A percentile compares a stretch with the other conserved stretches of the same genome.
Conservation (phyloP, 1,140 invertebrate genomes). For the Drosophila aff. region DNA sequence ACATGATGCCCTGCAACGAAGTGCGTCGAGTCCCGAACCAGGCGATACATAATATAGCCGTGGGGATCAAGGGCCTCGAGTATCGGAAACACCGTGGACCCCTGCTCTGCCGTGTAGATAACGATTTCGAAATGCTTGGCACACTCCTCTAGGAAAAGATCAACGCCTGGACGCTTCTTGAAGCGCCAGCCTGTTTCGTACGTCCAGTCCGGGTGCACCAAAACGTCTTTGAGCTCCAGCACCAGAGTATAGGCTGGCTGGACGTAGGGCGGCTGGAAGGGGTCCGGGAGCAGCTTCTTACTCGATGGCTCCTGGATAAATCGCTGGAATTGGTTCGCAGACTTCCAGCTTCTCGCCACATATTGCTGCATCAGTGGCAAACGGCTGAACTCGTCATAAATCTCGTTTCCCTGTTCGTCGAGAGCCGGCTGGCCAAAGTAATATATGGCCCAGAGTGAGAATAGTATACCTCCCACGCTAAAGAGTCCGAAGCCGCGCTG, state of each 20-base stretch:
- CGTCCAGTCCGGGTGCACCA: conserved; percentile 99
- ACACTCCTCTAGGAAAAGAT: conserved; percentile 96
- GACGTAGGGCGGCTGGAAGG: conserved; percentile 95
- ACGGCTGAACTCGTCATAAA: conserved; percentile 92
- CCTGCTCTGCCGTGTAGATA: conserved; percentile 97
- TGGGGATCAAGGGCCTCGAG: conserved; percentile 97
- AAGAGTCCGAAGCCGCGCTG: conserved; percentile 87
- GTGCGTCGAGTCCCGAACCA: conserved; percentile 98
- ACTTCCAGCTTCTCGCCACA: conserved; percentile 89
- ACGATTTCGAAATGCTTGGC: conserved; percentile 98
- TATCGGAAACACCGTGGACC: conserved; percentile 96
- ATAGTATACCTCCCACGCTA: conserved; percentile 85
- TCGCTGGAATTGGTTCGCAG: conserved; percentile 92
- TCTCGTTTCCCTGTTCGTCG: conserved; percentile 90
- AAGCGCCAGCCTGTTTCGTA: conserved; percentile 92
- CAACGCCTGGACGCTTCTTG: conserved; percentile 98
- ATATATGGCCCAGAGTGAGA: conserved; percentile 87
- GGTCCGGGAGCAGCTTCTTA: conserved; percentile 97
- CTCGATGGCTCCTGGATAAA: conserved; percentile 97
- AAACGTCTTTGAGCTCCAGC: conserved; percentile 97
- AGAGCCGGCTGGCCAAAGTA: conserved; percentile 89
- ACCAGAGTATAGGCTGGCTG: conserved; percentile 99
- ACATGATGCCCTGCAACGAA: conserved; percentile 97
- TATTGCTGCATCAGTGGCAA: conserved; percentile 90
- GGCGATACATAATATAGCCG: conserved; percentile 93